Evolutionary conservation across 2,888 invertebrate genomes (phyloP), one percentile per base, ranked within the genome.

Genomic region (Philereme transversata): DNA sequence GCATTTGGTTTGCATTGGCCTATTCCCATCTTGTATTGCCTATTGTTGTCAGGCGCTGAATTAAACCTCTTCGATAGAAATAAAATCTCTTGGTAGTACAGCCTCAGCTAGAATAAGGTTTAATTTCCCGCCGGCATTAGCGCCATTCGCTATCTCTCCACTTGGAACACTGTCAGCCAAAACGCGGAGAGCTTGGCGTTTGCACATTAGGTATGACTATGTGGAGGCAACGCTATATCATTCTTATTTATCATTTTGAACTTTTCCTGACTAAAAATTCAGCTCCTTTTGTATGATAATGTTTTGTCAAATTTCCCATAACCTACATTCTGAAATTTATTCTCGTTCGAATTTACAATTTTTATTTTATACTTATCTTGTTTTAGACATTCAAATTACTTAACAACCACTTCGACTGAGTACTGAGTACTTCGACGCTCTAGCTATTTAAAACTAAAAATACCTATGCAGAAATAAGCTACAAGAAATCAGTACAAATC

Each of bases 101-200:
- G 22, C 22, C 22, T 22, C 3, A 22, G 22, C 22, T 22, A 22
- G 22, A 22, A 22, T 22, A 22, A 22, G 22, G 22, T 22, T 22
- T 22, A 22, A 22, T 10, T 49, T 56, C 6, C 52, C 84, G 84
- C 85, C 80, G 3, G 3, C 11, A 81, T 44, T 78, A 60, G 51
- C 57, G 52, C 82, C 71, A n/a, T 5, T 72, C 77, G 70, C 52
- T 51, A 53, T 56, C 69, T 75, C 75, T 77, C 76, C 77, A 78
- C 74, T 79, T 78, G 82, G 79, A 83, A 87, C 86, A 84, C 77
- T 88, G 90, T 90, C 90, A 90, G 89, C 90, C 86, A 85, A 88
- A 70, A 88, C 82, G 88, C 81, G 83, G 88, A 87, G 87, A 86
- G 89, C 86, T 85, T 84, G 84, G 86, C 89, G 85, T 90, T 90